A percentile compares a stretch with the other conserved stretches of the same genome.
phyloP scores from a whole-genome alignment of 2,113 vertebrate species.

The Petrocephalus zakoni region DNA sequence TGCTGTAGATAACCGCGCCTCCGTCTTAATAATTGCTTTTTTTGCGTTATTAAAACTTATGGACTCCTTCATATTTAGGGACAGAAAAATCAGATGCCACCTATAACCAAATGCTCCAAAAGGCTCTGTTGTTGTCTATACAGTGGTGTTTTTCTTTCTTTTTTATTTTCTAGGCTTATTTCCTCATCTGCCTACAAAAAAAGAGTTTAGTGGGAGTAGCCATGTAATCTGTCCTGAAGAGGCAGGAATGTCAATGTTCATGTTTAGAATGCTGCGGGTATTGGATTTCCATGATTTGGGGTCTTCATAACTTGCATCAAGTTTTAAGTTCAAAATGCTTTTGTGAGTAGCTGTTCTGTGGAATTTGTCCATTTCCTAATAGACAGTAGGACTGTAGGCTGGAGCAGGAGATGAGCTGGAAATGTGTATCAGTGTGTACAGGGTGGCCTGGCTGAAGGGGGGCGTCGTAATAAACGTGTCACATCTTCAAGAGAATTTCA shows the following conservation, averaged over 20 bases:
- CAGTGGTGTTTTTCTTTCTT: slow-evolving; percentile 27
- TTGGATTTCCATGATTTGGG: slow-evolving; percentile 78
- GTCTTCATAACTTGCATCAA: slow-evolving; percentile 99
- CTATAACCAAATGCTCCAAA: slow-evolving; percentile 2
- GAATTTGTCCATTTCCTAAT: slow-evolving; percentile 81
- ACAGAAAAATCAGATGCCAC: not conserved
- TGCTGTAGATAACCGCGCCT: not conserved
- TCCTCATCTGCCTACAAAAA: slow-evolving; percentile 4
- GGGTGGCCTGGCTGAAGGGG: slow-evolving; percentile 63
- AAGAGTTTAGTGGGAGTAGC: not conserved
- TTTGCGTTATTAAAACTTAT: not conserved
- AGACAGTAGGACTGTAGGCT: slow-evolving; percentile 68
- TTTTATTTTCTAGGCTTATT: slow-evolving; percentile 28
- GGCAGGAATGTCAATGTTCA: slow-evolving; percentile 38
- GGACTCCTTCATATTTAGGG: not conserved
- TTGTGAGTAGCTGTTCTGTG: slow-evolving; percentile 90
- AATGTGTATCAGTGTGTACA: slow-evolving; percentile 68
- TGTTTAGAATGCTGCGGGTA: slow-evolving; percentile 61
- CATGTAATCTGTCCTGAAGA: slow-evolving; percentile 21
- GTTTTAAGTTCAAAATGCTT: slow-evolving; percentile 82
- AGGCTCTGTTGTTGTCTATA: slow-evolving; percentile 27
- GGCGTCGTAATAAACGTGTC: slow-evolving; percentile 66
- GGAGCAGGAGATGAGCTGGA: slow-evolving; percentile 52
- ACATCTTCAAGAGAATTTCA: slow-evolving; percentile 47
- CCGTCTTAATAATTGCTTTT: not conserved